A percentile compares a stretch with the other conserved stretches of the same genome.
phyloP scores from a whole-genome alignment of 2,888 invertebrate species.

The Calliphora vomitoria region DNA sequence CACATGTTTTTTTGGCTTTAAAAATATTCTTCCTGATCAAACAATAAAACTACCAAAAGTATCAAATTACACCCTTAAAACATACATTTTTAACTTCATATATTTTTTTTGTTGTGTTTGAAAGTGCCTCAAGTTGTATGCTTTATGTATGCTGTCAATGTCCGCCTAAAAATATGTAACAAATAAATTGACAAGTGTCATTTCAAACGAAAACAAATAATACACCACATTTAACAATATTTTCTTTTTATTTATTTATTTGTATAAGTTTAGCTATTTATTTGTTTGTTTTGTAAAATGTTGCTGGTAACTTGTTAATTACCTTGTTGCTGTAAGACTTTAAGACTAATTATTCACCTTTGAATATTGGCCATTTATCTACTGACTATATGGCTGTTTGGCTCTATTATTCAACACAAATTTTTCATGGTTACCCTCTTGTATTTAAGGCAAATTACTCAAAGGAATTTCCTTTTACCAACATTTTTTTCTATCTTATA shows the following conservation, averaged over 20 bases:
- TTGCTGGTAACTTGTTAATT: slow-evolving; percentile 71
- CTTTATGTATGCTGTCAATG: not conserved
- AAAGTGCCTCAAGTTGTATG: not conserved
- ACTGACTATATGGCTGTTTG: slow-evolving; percentile 30
- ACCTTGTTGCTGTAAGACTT: slow-evolving; percentile 72
- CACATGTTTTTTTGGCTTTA: slow-evolving; percentile 46
- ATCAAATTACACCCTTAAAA: slow-evolving; percentile 67
- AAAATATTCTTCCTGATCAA: slow-evolving; percentile 23
- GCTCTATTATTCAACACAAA: slow-evolving; percentile 49
- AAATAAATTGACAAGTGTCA: slow-evolving; percentile 71
- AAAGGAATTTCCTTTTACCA: slow-evolving; percentile 53
- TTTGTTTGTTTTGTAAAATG: slow-evolving; percentile 41
- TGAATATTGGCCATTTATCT: slow-evolving; percentile 73
- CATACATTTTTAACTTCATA: slow-evolving; percentile 43
- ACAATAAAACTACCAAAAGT: slow-evolving; percentile 48
- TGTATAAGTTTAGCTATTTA: not conserved
- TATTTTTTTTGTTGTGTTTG: slow-evolving; percentile 28
- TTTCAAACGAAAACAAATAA: slow-evolving; percentile 65
- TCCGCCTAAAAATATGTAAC: slow-evolving; percentile 57
- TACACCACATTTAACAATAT: slow-evolving; percentile 69
- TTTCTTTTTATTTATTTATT: slow-evolving; percentile 35
- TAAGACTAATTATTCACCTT: slow-evolving; percentile 73
- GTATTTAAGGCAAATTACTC: slow-evolving; percentile 66
- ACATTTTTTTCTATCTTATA: not conserved
- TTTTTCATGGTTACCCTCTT: slow-evolving; percentile 74